Evolutionary conservation across 2,888 invertebrate genomes (phyloP).

Genomic region (Pelosia muscerda): DNA sequence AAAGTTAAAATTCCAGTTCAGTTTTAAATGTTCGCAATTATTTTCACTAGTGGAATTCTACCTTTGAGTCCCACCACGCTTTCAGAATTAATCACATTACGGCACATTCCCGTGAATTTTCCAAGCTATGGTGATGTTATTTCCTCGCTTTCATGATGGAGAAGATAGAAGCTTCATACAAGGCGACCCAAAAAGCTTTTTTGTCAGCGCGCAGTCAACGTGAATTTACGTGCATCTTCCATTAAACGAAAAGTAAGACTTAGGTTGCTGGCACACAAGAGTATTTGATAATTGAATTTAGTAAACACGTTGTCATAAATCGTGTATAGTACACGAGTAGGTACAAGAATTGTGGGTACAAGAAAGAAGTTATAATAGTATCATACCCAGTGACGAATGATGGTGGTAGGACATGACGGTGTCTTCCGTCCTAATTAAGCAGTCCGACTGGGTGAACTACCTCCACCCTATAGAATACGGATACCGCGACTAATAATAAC

Average conservation of each 20-base stretch:
- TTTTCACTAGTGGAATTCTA: background rate
- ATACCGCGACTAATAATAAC: too few species aligned
- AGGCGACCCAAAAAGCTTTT: constrained; percentile 23
- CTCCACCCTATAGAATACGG: too few species aligned
- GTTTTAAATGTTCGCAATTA: background rate
- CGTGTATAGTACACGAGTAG: too few species aligned
- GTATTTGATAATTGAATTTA: background rate
- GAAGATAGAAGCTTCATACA: background rate
- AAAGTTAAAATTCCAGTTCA: background rate
- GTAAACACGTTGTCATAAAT: too few species aligned
- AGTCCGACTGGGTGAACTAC: too few species aligned
- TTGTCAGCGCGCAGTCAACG: constrained; percentile 17
- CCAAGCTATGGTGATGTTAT: background rate
- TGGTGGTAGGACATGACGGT: too few species aligned
- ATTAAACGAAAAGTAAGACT: constrained; percentile 30
- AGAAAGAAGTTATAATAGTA: too few species aligned
- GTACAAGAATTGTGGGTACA: too few species aligned
- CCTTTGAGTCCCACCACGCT: background rate
- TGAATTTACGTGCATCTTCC: constrained; percentile 28
- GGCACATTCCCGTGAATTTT: background rate
- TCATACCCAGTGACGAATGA: too few species aligned
- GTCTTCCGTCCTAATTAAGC: too few species aligned
- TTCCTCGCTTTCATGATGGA: background rate
- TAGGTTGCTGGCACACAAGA: constrained; percentile 17
- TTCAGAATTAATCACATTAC: background rate